These are phyloP conservation scores for Piaya cayana DNA, from an alignment of 2,113 vertebrate species.

Conservation along the genomic window DNA sequence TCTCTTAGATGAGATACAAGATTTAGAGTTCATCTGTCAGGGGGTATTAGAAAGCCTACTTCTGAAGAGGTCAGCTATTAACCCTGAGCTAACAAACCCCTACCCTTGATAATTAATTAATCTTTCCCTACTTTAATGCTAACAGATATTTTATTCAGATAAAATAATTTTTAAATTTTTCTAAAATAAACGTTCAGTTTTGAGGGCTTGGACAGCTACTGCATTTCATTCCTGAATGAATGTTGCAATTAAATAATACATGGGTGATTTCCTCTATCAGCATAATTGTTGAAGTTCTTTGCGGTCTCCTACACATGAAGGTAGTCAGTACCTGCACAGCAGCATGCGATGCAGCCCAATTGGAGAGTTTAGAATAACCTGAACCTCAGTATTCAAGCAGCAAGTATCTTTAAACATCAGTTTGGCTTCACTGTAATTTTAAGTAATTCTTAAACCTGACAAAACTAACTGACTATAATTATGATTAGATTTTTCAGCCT, in stretches of 20 bases:
- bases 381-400: background rate
- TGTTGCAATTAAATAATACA: background rate
- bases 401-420: background rate
- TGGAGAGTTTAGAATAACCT: background rate
- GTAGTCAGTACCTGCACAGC: background rate
- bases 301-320: background rate
- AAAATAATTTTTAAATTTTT: background rate
- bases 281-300: background rate
- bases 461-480: slow-evolving; percentile 11
- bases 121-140: background rate
- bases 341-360: background rate
- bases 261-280: background rate
- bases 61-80: background rate
- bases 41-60: background rate
- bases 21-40: background rate
- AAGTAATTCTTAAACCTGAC: background rate
- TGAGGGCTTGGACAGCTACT: background rate
- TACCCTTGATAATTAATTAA: background rate
- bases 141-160: background rate
- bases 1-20: background rate
- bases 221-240: background rate
- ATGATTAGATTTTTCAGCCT: slow-evolving; percentile 21
- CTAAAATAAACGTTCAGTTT: background rate
- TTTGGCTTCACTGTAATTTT: background rate
- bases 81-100: background rate